These are phyloP conservation scores for Nasonovia ribisnigri DNA, from an alignment of 2,888 invertebrate species.

Conservation along the genomic window DNA sequence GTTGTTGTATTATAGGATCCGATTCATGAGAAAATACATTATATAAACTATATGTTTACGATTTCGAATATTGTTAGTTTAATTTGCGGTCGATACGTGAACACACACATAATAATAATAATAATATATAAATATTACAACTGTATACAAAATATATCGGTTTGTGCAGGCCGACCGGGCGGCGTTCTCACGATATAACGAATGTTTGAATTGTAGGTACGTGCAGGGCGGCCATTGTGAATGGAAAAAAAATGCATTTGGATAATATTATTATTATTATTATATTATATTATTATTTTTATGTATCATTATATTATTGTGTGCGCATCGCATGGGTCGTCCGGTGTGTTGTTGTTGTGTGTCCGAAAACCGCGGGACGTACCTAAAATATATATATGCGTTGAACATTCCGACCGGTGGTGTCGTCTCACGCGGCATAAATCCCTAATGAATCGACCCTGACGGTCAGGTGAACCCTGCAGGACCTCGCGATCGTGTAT, in stretches of 20 bases:
- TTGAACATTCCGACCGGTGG: constrained; percentile 38
- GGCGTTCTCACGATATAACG: constrained; percentile 59
- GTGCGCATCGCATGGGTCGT: constrained; percentile 16
- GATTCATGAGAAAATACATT: background rate
- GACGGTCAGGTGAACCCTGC: constrained; percentile 30
- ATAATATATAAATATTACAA: background rate
- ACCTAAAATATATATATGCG: background rate
- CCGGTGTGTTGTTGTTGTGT: constrained; percentile 34
- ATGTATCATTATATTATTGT: background rate
- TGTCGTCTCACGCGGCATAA: constrained; percentile 34
- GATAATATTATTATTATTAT: constrained; percentile 9
- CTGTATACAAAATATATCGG: background rate
- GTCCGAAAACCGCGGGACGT: constrained; percentile 63
- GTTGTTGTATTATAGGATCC: background rate
- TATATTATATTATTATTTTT: constrained; percentile 24
- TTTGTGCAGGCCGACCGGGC: background rate
- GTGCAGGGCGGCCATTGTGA: constrained; percentile 25
- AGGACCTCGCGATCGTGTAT: background rate
- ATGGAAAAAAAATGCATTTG: constrained; percentile 54
- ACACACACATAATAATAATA: background rate
- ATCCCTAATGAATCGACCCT: constrained; percentile 64
- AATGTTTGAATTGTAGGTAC: background rate
- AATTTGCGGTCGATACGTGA: background rate
- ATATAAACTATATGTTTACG: background rate
- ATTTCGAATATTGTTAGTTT: background rate